Evolutionary conservation across 2,888 invertebrate genomes (phyloP), one percentile per base, ranked within the genome.

Genomic region (Tipula unca): DNA sequence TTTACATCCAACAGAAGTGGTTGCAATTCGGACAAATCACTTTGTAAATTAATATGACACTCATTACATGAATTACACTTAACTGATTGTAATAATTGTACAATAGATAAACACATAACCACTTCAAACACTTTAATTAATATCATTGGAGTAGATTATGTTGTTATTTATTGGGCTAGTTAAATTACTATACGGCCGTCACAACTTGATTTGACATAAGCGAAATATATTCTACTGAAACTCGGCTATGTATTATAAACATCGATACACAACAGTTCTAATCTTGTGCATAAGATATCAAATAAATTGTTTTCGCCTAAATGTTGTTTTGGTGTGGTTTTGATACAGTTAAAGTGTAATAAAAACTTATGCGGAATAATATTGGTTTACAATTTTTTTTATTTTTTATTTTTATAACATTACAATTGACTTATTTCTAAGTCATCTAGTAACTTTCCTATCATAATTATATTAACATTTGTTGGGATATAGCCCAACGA

Each of bases 11-110:
- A 88, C 87, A 93, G 92, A 3, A 94, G 90, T 0, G 94, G 94
- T 88, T 94, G 94, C 0, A 93, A 93, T 86, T 92, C 92, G 0
- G 91, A 91, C 1, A 93, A 89, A 87, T 93, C 93, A 14, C 92
- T 91, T 84, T 91, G 91, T 1, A 91, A 89, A 84, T 91, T 90
- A 86, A 93, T 88, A 5, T 89, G 88, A 87, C 93, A 93, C 29
- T 86, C 87, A 86, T 69, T 29, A 54, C n/a, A 54, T 13, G 48
- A 54, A 54, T 54, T 5, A 14, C 69, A 69, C 69, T 69, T 69
- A 13, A 69, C 69, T 25, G 69, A 69, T 69, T 69, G 69, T 69
- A 69, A 10, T 10, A 69, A n/a, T 69, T 10, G 69, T 25, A 25
- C 25, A 10, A 6, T 69, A 69, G 10, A 69, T 69, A 69, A 69